Percentiles rank a stretch among this genome's conserved stretches.
Conservation (phyloP, 2,888 invertebrate genomes). For the Blera fallax region DNA sequence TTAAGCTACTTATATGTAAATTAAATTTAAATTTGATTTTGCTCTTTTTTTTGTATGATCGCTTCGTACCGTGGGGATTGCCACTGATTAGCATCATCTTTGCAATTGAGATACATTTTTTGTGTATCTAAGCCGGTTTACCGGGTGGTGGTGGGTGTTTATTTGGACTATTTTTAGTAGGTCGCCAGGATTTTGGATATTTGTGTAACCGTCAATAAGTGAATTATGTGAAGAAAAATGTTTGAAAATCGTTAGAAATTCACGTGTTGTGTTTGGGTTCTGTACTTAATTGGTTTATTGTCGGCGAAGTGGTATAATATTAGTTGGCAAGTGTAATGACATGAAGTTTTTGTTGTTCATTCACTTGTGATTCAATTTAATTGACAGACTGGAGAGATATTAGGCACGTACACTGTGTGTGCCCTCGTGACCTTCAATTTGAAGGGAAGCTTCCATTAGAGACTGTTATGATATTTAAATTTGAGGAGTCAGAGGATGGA, state of each 20-base stretch:
- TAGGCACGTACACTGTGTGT: slow-evolving; percentile 3
- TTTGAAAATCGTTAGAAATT: neutral
- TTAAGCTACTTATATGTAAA: slow-evolving; percentile 31
- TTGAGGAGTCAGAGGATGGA: neutral
- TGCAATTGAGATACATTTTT: slow-evolving; percentile 39
- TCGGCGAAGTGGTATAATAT: neutral
- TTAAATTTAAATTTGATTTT: slow-evolving; percentile 43
- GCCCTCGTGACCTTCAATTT: slow-evolving; percentile 59
- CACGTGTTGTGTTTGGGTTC: slow-evolving; percentile 58
- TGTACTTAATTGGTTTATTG: slow-evolving; percentile 60
- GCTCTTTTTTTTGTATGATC: slow-evolving; percentile 36
- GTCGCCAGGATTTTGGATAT: slow-evolving; percentile 23
- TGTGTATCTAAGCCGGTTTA: slow-evolving; percentile 1
- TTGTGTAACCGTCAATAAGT: slow-evolving; percentile 22
- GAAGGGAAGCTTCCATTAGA: slow-evolving; percentile 55
- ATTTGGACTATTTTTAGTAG: slow-evolving; percentile 18
- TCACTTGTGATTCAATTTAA: slow-evolving; percentile 47
- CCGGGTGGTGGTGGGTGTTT: neutral
- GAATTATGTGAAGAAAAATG: slow-evolving; percentile 14
- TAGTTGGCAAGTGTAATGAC: slow-evolving; percentile 37
- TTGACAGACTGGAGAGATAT: slow-evolving; percentile 11
- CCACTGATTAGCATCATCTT: slow-evolving; percentile 49
- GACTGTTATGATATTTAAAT: neutral
- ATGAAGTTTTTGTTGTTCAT: slow-evolving; percentile 18
- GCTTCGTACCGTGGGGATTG: slow-evolving; percentile 14